A percentile compares a stretch with the other conserved stretches of the same genome.
These are phyloP conservation scores for Psilopsiagon aymara DNA, from an alignment of 2,113 vertebrate genomes.

Conservation along the genomic window DNA sequence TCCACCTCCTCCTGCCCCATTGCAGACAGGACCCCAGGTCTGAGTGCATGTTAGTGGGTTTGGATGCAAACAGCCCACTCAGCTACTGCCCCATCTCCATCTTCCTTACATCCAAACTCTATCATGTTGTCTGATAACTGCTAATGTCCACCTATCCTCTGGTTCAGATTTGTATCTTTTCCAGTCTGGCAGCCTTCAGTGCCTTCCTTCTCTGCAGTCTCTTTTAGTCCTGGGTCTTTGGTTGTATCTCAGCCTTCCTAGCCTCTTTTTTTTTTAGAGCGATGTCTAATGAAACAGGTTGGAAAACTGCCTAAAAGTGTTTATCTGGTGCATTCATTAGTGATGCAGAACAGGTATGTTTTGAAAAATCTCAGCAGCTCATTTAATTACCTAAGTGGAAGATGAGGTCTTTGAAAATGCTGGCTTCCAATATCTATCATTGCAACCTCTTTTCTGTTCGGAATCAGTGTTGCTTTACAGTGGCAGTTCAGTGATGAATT, in stretches of 20 bases:
- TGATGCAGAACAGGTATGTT: fast-evolving
- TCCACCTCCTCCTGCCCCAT: not conserved
- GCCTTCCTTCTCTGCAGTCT: not conserved
- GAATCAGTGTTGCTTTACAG: not conserved
- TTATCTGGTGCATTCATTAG: fast-evolving
- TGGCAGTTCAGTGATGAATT: not conserved
- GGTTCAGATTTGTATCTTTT: fast-evolving
- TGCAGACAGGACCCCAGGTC: fast-evolving
- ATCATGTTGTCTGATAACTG: fast-evolving
- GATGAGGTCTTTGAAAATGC: not conserved
- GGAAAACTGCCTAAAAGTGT: not conserved
- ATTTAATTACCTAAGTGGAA: not conserved
- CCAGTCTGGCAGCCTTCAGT: not conserved
- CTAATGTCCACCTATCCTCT: fast-evolving
- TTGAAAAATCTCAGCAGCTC: not conserved
- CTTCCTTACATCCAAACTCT: not conserved
- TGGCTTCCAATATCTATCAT: fast-evolving
- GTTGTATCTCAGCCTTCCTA: not conserved
- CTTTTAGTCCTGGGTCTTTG: no score
- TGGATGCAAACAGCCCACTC: not conserved
- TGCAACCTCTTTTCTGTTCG: not conserved
- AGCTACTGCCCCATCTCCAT: not conserved
- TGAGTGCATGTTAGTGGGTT: fast-evolving
- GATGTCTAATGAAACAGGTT: not conserved
- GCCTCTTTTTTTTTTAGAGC: not conserved